A percentile compares a stretch with the other conserved stretches of the same genome.
phyloP scores from a whole-genome alignment of 2,113 vertebrate genomes.

The Bostrychus sinensis region DNA sequence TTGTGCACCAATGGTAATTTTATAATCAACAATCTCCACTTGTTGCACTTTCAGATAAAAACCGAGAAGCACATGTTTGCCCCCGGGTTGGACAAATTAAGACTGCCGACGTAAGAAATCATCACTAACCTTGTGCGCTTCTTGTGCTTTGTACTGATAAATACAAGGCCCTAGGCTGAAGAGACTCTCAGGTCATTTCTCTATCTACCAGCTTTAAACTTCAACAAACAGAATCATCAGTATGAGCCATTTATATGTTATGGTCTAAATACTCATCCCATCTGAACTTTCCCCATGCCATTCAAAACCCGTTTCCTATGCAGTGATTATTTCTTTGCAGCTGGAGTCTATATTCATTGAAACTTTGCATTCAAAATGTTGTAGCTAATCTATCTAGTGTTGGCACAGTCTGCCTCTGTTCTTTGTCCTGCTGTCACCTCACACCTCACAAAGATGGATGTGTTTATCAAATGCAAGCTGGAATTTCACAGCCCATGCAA shows the following conservation, averaged over 20 bases:
- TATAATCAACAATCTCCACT: conserved; percentile 46
- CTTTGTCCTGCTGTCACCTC: conserved; percentile 18
- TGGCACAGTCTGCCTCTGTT: conserved; percentile 11
- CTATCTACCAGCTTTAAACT: conserved; percentile 17
- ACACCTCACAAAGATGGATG: conserved; percentile 22
- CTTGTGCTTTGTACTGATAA: conserved; percentile 69
- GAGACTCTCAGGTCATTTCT: conserved; percentile 59
- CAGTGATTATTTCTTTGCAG: neutral
- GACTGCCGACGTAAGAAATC: conserved; percentile 63
- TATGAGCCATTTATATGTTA: neutral
- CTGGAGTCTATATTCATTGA: conserved; percentile 17
- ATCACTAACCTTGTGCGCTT: conserved; percentile 62
- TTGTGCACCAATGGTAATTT: conserved; percentile 44
- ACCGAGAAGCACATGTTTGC: conserved; percentile 72
- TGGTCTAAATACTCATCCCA: neutral
- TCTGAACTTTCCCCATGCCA: neutral
- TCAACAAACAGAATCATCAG: neutral
- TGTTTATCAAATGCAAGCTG: conserved; percentile 22
- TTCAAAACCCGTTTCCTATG: neutral
- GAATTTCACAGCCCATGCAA: conserved; percentile 38
- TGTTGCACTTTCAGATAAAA: conserved; percentile 60
- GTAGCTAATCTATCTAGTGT: conserved; percentile 13
- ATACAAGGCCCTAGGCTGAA: conserved; percentile 55
- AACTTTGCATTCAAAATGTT: conserved; percentile 40
- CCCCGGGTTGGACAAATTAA: conserved; percentile 68